phyloP scores from a whole-genome alignment of 2,888 invertebrate genomes.

The Tethea ocularis region DNA sequence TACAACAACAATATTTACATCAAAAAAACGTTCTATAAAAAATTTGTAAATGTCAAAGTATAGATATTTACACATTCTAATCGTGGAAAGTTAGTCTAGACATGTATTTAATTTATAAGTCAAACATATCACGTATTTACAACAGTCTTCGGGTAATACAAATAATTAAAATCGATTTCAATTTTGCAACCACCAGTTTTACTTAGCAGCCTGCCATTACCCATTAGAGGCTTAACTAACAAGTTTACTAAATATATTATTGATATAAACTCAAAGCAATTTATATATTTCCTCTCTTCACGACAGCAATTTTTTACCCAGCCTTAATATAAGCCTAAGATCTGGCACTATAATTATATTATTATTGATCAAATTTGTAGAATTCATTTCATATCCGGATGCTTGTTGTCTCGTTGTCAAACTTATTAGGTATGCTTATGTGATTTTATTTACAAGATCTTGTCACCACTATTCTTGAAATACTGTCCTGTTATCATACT shows the following conservation, averaged over 20 bases:
- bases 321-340: neutral
- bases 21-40: constrained; percentile 47
- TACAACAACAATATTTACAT: constrained; percentile 51
- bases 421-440: neutral
- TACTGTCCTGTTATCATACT: neutral
- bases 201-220: neutral
- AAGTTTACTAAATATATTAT: neutral
- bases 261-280: neutral
- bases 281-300: neutral
- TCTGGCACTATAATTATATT: neutral
- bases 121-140: constrained; percentile 23
- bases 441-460: neutral
- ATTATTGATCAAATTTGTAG: neutral
- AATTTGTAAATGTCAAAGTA: constrained; percentile 29
- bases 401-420: neutral
- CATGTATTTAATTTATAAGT: constrained; percentile 22
- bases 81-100: constrained; percentile 9
- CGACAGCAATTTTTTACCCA: neutral
- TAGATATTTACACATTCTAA: constrained; percentile 29
- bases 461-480: neutral
- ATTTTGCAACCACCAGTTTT: neutral
- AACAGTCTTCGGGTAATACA: constrained; percentile 39
- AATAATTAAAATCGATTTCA: constrained; percentile 15
- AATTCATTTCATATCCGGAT: neutral
- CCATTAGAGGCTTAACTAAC: neutral